Evolutionary conservation across 2,113 vertebrate species (phyloP).

Genomic region (Entomyzon cyanotis): DNA sequence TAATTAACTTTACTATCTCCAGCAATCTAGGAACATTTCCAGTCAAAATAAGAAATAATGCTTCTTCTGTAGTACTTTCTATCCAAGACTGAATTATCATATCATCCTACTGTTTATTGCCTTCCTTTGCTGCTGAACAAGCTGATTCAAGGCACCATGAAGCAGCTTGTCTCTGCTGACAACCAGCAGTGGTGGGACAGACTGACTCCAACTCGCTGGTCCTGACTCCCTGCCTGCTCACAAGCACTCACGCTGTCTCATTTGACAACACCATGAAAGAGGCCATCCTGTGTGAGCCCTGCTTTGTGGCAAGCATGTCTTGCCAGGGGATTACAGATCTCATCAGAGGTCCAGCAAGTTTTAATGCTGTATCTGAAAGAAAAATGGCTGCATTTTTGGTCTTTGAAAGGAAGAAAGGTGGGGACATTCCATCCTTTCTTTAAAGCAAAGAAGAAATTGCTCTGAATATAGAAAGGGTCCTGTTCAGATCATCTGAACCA

Average conservation of each 20-base stretch:
- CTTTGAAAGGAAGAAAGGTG: neutral
- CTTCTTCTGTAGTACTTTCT: neutral
- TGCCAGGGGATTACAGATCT: neutral
- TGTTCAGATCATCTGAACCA: neutral
- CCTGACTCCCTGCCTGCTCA: neutral
- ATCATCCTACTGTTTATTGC: neutral
- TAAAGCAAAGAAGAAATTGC: neutral
- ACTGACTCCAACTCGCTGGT: neutral
- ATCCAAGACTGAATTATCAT: neutral
- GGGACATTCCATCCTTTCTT: neutral
- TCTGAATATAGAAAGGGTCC: neutral
- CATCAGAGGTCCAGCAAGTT: neutral
- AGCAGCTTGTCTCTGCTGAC: neutral
- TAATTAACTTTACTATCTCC: neutral
- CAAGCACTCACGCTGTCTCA: accelerated
- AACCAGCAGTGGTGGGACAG: neutral
- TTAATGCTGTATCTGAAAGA: neutral
- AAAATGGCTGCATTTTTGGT: neutral
- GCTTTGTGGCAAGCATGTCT: neutral
- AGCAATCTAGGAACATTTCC: neutral
- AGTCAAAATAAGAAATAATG: slow-evolving; percentile 1
- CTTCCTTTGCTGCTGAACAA: neutral
- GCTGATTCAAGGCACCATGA: neutral
- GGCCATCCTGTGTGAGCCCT: neutral
- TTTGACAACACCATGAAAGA: neutral